Evolutionary conservation across 2,888 invertebrate species (phyloP).

Genomic region (Endotricha flammealis): DNA sequence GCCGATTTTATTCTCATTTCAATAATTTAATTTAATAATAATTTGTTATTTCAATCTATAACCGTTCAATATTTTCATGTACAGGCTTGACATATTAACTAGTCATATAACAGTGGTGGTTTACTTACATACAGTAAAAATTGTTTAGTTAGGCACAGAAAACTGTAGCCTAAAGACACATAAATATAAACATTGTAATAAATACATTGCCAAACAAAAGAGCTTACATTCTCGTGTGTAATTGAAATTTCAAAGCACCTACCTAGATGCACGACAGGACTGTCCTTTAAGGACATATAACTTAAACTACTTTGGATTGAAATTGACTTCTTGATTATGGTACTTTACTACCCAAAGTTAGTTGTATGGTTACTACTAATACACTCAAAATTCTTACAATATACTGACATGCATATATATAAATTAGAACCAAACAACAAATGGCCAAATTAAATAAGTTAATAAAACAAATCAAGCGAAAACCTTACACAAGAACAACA

Average conservation of each 20-base stretch:
- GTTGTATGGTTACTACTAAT: conserved; percentile 30
- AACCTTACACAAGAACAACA: conserved; percentile 47
- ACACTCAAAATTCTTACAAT: conserved; percentile 40
- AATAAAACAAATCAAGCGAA: conserved; percentile 61
- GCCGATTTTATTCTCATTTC: no score
- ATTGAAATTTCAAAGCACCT: conserved; percentile 4
- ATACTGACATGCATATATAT: conserved; percentile 48
- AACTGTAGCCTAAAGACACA: no score
- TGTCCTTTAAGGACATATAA: conserved; percentile 19
- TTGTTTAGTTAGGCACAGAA: no score
- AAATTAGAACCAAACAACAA: conserved; percentile 62
- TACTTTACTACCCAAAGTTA: conserved; percentile 22
- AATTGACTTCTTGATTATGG: conserved; percentile 36
- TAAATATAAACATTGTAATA: no score
- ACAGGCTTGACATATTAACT: no score
- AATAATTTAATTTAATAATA: no score
- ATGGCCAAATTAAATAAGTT: conserved; percentile 57
- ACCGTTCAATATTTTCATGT: no score
- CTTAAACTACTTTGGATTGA: conserved; percentile 26
- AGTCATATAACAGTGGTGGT: no score
- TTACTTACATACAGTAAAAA: no score
- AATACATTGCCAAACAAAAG: no score
- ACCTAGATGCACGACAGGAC: conserved; percentile 15
- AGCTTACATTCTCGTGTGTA: no score
- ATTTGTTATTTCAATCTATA: no score